These are phyloP conservation scores for Pipra filicauda DNA, from an alignment of 2,113 vertebrate genomes.

Conservation along the genomic window DNA sequence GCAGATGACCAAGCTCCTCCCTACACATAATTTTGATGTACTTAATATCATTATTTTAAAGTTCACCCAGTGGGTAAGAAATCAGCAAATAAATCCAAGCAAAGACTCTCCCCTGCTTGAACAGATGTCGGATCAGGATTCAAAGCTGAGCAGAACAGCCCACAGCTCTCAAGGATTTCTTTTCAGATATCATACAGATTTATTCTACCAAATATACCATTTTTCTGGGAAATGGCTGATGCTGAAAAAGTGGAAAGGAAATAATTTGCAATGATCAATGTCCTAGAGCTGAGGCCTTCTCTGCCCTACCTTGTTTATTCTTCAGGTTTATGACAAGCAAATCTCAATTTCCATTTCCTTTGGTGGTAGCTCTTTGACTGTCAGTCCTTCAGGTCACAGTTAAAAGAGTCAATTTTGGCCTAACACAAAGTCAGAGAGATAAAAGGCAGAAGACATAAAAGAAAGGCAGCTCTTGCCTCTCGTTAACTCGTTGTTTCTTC, in stretches of 20 bases:
- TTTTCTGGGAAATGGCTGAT: neutral
- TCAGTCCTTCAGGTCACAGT: neutral
- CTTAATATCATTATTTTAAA: neutral
- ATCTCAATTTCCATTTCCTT: neutral
- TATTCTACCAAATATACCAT: neutral
- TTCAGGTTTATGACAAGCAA: neutral
- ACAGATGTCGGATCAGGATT: neutral
- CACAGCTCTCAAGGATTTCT: neutral
- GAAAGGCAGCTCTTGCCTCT: neutral
- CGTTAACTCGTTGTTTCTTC: fast-evolving
- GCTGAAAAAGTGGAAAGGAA: neutral
- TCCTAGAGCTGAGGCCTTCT: neutral
- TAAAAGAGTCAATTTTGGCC: neutral
- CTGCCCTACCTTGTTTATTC: neutral
- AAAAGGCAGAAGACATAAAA: neutral
- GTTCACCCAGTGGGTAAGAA: neutral
- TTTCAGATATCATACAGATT: neutral
- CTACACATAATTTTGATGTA: neutral
- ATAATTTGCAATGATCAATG: neutral
- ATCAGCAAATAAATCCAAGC: neutral
- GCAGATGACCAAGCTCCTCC: neutral
- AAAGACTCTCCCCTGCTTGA: neutral
- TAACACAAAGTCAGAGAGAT: neutral
- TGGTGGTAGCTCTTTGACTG: neutral
- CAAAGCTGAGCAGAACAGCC: neutral